Base-by-base conservation (phyloP, 35 echinoderm and acorn worm species). In the Patiria miniata region DNA sequence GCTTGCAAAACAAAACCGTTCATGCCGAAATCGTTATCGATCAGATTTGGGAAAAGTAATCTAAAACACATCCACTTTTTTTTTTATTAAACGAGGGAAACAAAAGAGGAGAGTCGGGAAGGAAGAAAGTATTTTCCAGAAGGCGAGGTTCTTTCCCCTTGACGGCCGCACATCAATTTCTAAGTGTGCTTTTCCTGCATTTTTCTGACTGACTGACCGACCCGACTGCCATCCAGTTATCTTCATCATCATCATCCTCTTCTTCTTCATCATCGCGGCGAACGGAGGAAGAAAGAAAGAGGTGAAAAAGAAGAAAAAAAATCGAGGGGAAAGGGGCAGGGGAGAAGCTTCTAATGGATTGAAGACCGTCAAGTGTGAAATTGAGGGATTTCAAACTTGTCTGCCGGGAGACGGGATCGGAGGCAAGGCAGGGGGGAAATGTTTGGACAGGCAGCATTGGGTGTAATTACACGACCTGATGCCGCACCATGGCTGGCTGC, bases 351-450 rank as follows among this genome's bases (percentile, higher is more conserved):
- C 34, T 73, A 73, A 73, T 73, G 65, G 65, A 73, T 73, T 73
- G 65, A 73, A 73, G 65, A 73, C 65, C 26, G 29, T 73, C 65
- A 73, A 73, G 65, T 73, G 65, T 73, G 65, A 73, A 73, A 73
- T 73, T 73, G 65, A 73, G 65, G 65, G 65, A 73, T 73, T 73
- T 73, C 65, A 34, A 47, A 73, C 65, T n/a, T 73, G 65, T 73
- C 65, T 73, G 65, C 26, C 14, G 26, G 23, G 65, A 73, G 65
- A 73, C 65, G 34, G 10, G 65, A 73, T 73, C 65, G 29, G 65
- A 73, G 15, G 42, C 12, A 6, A 6, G 42, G 42, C 4, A 12
- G 42, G 42, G 42, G 42, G 57, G 57, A 60, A 60, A 18, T 73
- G 65, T 73, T 73, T 73, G 65, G 65, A 73, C 65, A 73, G 65